Evolutionary conservation across 2,888 invertebrate genomes (phyloP).

Genomic region (Campaea margaritaria): DNA sequence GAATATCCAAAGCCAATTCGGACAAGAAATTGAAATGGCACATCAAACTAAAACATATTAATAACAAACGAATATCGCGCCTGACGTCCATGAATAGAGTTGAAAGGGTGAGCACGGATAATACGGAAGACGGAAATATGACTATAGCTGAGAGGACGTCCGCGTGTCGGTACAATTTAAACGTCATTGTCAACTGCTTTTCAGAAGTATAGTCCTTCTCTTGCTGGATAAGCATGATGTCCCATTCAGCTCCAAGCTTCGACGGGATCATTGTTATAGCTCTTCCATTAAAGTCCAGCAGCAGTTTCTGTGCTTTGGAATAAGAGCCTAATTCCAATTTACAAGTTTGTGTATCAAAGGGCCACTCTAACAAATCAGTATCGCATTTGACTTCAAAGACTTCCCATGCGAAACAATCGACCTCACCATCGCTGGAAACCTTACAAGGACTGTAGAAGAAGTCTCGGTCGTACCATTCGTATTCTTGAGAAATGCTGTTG

Average conservation of each 20-base stretch:
- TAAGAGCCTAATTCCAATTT: slow-evolving; percentile 40
- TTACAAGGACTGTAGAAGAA: slow-evolving; percentile 37
- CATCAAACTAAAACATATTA: slow-evolving; percentile 53
- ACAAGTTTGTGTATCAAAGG: slow-evolving; percentile 56
- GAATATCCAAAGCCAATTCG: slow-evolving; percentile 46
- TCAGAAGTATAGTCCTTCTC: slow-evolving; percentile 34
- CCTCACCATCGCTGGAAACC: slow-evolving; percentile 40
- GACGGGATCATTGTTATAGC: slow-evolving; percentile 43
- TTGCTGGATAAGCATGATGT: slow-evolving; percentile 51
- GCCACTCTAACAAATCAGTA: slow-evolving; percentile 54
- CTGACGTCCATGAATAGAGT: slow-evolving; percentile 51
- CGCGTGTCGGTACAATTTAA: slow-evolving; percentile 57
- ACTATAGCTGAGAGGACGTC: slow-evolving; percentile 49
- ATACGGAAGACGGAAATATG: slow-evolving; percentile 51
- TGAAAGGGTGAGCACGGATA: slow-evolving; percentile 49
- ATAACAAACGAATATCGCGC: slow-evolving; percentile 42
- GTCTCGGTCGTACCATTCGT: too few relatives aligned
- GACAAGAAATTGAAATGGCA: slow-evolving; percentile 52
- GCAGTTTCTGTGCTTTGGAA: slow-evolving; percentile 20
- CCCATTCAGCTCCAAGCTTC: slow-evolving; percentile 57
- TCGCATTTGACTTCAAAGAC: slow-evolving; percentile 39
- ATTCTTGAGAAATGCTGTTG: slow-evolving; percentile 36
- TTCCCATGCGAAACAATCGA: slow-evolving; percentile 32
- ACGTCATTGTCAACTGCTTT: slow-evolving; percentile 48
- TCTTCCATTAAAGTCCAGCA: slow-evolving; percentile 34